Base-by-base conservation (phyloP, 2,797 vertebrate species). In the Eulemur rubriventer region DNA sequence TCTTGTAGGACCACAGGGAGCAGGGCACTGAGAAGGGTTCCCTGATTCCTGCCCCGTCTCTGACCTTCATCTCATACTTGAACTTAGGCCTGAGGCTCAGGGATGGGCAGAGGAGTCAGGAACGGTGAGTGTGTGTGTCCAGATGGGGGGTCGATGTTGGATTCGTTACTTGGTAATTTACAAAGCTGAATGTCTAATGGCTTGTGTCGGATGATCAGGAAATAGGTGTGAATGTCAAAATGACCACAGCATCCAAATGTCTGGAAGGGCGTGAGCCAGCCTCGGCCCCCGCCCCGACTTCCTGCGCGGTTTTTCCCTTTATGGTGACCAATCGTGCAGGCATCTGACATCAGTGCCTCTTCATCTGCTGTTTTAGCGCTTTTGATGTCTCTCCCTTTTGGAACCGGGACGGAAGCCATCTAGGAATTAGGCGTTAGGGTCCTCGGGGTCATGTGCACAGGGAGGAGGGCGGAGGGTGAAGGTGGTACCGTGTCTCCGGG, bases 131-230 rank as follows among this genome's bases (percentile, higher is more conserved):
- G 41, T 41, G 30, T 30, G 48, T 33, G 35, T 26, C 6, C 6
- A 6, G 41, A 26, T 14, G 26, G 38, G 41, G 63, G 24, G 4
- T 9, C 33, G 33, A 9, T 26, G 30, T 63, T 57, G 63, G 30
- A 30, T 30, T 46, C 48, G 18, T 41, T 57, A 83, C 35, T 46
- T 24, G 35, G 46, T 57, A 52, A 55, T 67, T 84, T 69, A 43
- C 35, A 82, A 90, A 38, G 17, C 17, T 50, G 65, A 73, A 5
- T 28, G 28, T 38, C 26, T 46, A 41, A 52, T 18, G 26, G 28
- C 73, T 72, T 78, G 57, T 86, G 65, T 2, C 63, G 82, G 63
- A 48, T 50, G 22, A 14, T 78, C 50, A 73, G 65, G 79, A 89
- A 86, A 78, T 26, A 28, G 67, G 67, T 10, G 14, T 35, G 69